These are phyloP conservation scores for Scaptomyza caliginosa DNA, from an alignment of 2,888 invertebrate species.

Conservation along the genomic window DNA sequence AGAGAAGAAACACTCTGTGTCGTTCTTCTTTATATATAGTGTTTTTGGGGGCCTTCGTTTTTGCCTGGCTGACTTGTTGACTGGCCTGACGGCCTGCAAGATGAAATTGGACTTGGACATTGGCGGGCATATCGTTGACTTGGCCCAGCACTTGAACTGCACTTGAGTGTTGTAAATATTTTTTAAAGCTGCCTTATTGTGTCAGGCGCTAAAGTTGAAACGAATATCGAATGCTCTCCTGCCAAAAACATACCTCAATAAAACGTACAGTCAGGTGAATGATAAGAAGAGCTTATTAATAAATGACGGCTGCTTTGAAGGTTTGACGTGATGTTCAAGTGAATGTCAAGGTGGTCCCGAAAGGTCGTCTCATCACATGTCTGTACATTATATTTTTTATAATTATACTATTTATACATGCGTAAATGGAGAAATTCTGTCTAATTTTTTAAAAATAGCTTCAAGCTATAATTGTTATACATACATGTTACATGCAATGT, in stretches of 20 bases:
- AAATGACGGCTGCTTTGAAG: constrained; percentile 54
- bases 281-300: constrained; percentile 72
- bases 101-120: constrained; percentile 47
- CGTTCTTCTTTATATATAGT: constrained; percentile 67
- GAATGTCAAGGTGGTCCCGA: constrained; percentile 50
- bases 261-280: constrained; percentile 8
- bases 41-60: constrained; percentile 60
- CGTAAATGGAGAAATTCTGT: neutral
- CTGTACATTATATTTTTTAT: neutral
- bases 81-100: constrained; percentile 29
- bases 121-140: constrained; percentile 64
- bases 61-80: constrained; percentile 30
- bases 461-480: neutral
- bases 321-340: constrained; percentile 40
- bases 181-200: constrained; percentile 75
- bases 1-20: constrained; percentile 69
- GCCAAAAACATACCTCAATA: constrained; percentile 9
- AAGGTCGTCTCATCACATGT: neutral
- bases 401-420: constrained; percentile 3
- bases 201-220: constrained; percentile 59
- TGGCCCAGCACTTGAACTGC: constrained; percentile 78
- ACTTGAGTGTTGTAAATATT: constrained; percentile 80
- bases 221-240: constrained; percentile 67
- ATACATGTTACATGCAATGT: constrained; percentile 27
- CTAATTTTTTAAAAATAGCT: neutral